Evolutionary conservation across 2,797 vertebrate species (phyloP).

Genomic region (Enteromius radiatus): DNA sequence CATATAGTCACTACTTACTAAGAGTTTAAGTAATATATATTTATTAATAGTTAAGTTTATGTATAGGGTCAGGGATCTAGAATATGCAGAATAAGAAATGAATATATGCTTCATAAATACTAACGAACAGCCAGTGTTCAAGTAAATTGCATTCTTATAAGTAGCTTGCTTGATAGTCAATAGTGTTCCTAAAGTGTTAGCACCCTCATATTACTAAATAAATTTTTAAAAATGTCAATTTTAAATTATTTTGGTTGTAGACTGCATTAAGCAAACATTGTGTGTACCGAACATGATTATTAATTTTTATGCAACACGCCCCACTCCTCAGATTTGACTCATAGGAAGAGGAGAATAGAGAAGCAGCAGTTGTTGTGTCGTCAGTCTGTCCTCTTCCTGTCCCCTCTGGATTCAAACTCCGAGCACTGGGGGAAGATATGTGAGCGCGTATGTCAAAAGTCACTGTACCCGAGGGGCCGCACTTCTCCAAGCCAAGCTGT

Average conservation of each 20-base stretch:
- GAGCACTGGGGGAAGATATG: slow-evolving; percentile 65
- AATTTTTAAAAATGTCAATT: too few species aligned
- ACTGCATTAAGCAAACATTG: background rate
- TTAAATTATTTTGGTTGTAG: background rate
- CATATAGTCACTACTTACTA: background rate
- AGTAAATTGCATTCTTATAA: background rate
- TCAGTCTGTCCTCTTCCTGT: slow-evolving; percentile 61
- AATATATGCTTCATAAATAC: background rate
- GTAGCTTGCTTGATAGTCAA: background rate
- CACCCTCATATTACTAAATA: background rate
- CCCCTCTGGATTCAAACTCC: slow-evolving; percentile 49
- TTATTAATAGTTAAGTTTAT: background rate
- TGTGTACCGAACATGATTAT: background rate
- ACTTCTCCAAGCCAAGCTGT: slow-evolving; percentile 62
- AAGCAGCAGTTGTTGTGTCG: slow-evolving; percentile 66
- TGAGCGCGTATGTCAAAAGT: slow-evolving; percentile 73
- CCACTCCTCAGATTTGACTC: slow-evolving; percentile 14
- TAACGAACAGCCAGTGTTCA: background rate
- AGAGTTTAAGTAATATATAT: background rate
- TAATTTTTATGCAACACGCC: background rate
- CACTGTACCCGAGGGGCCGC: slow-evolving; percentile 62
- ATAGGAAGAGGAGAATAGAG: slow-evolving; percentile 49
- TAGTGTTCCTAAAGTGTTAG: background rate
- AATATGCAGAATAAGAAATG: background rate
- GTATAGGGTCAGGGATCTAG: background rate